Evolutionary conservation across 2,888 invertebrate genomes (phyloP), one percentile per base, ranked within the genome.

Genomic region (Eilema griseolum): DNA sequence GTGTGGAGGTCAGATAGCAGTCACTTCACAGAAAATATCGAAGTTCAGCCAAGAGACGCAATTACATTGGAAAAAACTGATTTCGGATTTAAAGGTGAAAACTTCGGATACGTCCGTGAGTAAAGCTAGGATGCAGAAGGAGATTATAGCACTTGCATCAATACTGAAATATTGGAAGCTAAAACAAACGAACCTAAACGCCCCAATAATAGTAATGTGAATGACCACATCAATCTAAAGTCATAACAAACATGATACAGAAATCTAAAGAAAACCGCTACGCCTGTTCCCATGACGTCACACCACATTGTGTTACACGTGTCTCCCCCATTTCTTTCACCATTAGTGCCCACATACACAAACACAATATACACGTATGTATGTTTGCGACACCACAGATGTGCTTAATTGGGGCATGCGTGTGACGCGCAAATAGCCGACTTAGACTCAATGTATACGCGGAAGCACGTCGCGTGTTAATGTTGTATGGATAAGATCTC

Each of bases 401-500:
- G 82, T 77, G 83, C 76, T 74, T 83, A 85, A 85, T 85, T 83
- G 79, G 85, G 85, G 80, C 85, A 80, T 76, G 83, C 78, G 78
- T 76, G 77, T 72, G 79, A 79, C 80, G 77, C 81, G 77, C 82
- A 82, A 83, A 84, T 80, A 80, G 82, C 78, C 73, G 80, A 76
- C 76, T 79, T 83, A 85, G 84, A 79, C 84, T 80, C 76, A 63
- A 59, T 71, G 75, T 80, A 74, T 77, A 83, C 72, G 85, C 79
- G 60, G 26, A 31, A 73, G 76, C 84, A 85, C 82, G 84, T 80
- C 69, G 74, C 75, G 28, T 20, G 72, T 60, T 26, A 10, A 67
- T 52, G 0, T 46, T 74, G 33, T 69, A 67, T 75, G 81, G 83
- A 82, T 69, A 68, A 10, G 73, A 8, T 66, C 52, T 52, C 20